A percentile compares a stretch with the other conserved stretches of the same genome.
These are phyloP conservation scores for Zoanthus gigantus DNA, from an alignment of 92 coral and sea anemone species.

Conservation along the genomic window DNA sequence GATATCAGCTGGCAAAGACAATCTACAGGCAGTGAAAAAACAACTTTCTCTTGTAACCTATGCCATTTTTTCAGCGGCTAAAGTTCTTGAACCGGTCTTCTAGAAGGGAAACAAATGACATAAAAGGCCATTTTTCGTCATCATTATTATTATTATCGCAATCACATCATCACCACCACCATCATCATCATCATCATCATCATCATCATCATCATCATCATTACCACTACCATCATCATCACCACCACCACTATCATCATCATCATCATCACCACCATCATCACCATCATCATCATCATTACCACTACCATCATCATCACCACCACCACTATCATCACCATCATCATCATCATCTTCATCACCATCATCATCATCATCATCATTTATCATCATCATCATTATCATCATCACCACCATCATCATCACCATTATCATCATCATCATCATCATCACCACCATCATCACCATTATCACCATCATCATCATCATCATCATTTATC, in stretches of 20 bases:
- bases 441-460: neutral
- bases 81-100: constrained; percentile 48
- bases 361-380: neutral
- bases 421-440: too few species aligned
- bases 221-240: neutral
- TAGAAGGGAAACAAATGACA: neutral
- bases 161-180: neutral
- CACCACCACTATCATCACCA: neutral
- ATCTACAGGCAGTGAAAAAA: constrained; percentile 69
- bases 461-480: neutral
- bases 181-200: neutral
- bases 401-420: neutral
- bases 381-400: neutral
- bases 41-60: constrained; percentile 71
- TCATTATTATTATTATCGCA: neutral
- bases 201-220: neutral
- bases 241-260: neutral
- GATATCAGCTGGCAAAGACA: constrained; percentile 62
- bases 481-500: neutral
- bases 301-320: neutral
- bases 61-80: constrained; percentile 70
- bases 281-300: neutral
- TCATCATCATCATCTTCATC: neutral
- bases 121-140: neutral
- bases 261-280: neutral